These are phyloP conservation scores for Montipora cactus DNA, from an alignment of 64 coral and sea anemone genomes.

Conservation along the genomic window DNA sequence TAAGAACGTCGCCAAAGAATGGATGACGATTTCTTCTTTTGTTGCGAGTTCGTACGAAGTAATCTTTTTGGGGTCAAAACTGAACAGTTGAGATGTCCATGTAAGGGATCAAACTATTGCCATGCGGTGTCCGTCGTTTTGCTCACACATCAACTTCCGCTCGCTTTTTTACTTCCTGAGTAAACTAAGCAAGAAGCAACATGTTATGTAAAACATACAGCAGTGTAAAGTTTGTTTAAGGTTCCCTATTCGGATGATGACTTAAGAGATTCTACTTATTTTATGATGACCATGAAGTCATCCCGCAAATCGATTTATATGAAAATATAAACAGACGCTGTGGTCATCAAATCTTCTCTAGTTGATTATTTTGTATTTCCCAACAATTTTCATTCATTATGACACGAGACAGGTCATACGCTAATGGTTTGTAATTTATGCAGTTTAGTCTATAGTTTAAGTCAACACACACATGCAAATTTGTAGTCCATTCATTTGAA, in stretches of 20 bases:
- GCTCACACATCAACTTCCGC: background rate
- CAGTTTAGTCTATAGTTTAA: constrained; percentile 36
- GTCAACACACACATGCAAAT: constrained; percentile 53
- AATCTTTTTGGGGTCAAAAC: too few species aligned
- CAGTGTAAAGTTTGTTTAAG: constrained; percentile 1
- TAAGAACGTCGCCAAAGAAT: background rate
- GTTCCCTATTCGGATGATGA: background rate
- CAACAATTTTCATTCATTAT: constrained; percentile 38
- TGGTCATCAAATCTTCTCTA: constrained; percentile 17
- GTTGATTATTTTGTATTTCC: constrained; percentile 44
- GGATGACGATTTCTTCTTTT: background rate
- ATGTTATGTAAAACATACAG: constrained; percentile 44
- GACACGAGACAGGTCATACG: constrained; percentile 41
- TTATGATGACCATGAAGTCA: background rate
- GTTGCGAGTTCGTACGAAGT: background rate
- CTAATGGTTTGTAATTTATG: constrained; percentile 60
- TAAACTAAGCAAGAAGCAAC: constrained; percentile 30
- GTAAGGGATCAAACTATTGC: too few species aligned
- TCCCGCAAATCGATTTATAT: constrained; percentile 13
- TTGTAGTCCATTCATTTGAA: constrained; percentile 22
- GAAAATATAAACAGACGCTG: constrained; percentile 53
- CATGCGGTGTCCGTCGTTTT: background rate
- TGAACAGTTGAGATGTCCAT: too few species aligned
- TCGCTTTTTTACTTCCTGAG: background rate
- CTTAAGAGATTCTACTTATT: constrained; percentile 14